Conservation (phyloP, 2,797 vertebrate species). For the Labeo calbasu region DNA sequence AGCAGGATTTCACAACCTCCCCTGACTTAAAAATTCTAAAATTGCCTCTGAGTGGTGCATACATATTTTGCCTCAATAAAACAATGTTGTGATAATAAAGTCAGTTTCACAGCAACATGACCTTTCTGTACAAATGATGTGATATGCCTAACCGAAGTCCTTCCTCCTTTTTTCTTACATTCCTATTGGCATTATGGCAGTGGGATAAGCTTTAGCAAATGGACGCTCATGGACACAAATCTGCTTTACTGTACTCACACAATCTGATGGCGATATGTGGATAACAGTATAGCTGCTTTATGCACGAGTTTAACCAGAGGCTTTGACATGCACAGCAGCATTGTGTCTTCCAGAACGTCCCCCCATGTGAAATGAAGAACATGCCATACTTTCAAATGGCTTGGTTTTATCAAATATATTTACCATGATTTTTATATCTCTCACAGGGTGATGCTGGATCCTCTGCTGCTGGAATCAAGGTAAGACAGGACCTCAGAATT, state of each 20-base stretch:
- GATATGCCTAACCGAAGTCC: neutral
- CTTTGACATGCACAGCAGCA: neutral
- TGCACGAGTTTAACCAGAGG: neutral
- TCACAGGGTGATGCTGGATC: constrained; percentile 93
- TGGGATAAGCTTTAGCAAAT: neutral
- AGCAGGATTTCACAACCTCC: neutral
- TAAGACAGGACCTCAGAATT: constrained; percentile 65
- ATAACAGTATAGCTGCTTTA: neutral
- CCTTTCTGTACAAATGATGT: neutral
- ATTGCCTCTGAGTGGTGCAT: neutral
- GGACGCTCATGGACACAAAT: neutral
- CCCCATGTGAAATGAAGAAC: neutral
- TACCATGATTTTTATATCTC: constrained; percentile 14
- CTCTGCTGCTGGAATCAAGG: constrained; percentile 98
- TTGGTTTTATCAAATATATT: neutral
- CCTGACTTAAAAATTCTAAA: neutral
- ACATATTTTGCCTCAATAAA: neutral
- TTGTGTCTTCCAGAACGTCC: neutral
- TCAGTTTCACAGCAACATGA: neutral
- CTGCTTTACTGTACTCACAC: constrained; percentile 14
- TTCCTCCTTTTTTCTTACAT: neutral
- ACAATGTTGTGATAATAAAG: neutral
- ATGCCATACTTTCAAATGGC: neutral
- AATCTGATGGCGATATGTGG: neutral
- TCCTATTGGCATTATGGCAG: neutral